phyloP scores from a whole-genome alignment of 2,888 invertebrate species.

The Tetragonisca angustula region DNA sequence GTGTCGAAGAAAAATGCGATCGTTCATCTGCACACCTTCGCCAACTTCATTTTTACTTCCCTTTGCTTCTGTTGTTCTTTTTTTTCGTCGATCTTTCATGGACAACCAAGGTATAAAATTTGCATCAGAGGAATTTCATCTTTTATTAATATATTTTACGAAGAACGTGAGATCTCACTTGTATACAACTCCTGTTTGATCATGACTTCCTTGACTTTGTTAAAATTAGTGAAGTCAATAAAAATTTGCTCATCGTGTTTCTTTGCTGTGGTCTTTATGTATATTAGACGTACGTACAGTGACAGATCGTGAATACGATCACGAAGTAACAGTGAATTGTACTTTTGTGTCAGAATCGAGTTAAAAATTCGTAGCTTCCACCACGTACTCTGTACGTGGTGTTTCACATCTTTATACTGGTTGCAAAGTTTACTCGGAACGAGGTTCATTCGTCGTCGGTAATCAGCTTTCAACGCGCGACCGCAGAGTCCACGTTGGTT shows the following conservation, averaged over 20 bases:
- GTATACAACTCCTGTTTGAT: neutral
- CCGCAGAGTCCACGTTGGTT: conserved; percentile 5
- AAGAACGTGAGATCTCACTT: too few species aligned
- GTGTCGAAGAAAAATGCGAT: conserved; percentile 3
- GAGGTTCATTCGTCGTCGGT: conserved; percentile 13
- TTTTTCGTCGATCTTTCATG: neutral
- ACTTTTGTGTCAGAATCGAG: neutral
- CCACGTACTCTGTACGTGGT: neutral
- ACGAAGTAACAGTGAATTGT: neutral
- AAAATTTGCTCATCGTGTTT: neutral
- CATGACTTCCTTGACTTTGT: neutral
- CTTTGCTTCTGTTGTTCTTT: neutral
- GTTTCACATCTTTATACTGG: neutral
- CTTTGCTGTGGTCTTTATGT: neutral
- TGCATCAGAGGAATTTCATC: too few species aligned
- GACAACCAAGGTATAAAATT: too few species aligned
- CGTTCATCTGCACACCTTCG: neutral
- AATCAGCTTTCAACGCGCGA: conserved; percentile 31
- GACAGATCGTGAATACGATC: too few species aligned
- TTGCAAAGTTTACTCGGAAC: neutral
- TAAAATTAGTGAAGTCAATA: neutral
- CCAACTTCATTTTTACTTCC: neutral
- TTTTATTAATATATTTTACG: too few species aligned
- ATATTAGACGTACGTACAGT: too few species aligned
- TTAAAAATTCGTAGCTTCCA: neutral